Conservation (phyloP, 1,140 invertebrate genomes). For the Sycobia sp. region DNA sequence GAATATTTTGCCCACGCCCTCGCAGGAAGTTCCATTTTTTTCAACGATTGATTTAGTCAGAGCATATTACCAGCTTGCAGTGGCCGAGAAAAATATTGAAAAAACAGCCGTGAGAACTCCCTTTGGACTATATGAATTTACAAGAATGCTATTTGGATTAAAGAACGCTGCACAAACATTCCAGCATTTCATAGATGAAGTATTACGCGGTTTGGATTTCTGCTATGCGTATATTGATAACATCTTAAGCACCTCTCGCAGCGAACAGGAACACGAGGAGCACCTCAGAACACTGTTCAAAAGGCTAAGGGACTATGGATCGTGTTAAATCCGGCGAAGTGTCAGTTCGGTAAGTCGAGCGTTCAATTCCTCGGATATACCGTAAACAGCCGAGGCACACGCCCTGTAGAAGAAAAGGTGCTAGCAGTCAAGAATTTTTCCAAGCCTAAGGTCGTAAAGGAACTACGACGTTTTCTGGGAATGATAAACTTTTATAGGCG, state of each 20-base stretch:
- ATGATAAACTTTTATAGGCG: constrained; percentile 30
- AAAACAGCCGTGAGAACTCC: constrained; percentile 44
- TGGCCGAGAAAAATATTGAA: constrained; percentile 54
- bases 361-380: constrained; percentile 47
- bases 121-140: constrained; percentile 27
- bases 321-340: not conserved
- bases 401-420: constrained; percentile 28
- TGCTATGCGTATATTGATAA: constrained; percentile 1
- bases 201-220: not conserved
- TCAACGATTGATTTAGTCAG: constrained; percentile 31
- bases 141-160: constrained; percentile 33
- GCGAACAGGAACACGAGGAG: not conserved
- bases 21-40: not conserved
- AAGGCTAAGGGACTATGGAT: not conserved
- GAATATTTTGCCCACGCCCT: constrained; percentile 2
- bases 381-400: constrained; percentile 6
- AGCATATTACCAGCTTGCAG: constrained; percentile 51
- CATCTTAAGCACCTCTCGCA: constrained; percentile 39
- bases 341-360: constrained; percentile 16
- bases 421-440: constrained; percentile 32
- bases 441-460: constrained; percentile 33
- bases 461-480: constrained; percentile 45
- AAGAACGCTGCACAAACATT: constrained; percentile 38
- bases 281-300: not conserved
- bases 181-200: constrained; percentile 7